Base-by-base conservation (phyloP, 2,888 invertebrate genomes). In the Melitaea athalia region DNA sequence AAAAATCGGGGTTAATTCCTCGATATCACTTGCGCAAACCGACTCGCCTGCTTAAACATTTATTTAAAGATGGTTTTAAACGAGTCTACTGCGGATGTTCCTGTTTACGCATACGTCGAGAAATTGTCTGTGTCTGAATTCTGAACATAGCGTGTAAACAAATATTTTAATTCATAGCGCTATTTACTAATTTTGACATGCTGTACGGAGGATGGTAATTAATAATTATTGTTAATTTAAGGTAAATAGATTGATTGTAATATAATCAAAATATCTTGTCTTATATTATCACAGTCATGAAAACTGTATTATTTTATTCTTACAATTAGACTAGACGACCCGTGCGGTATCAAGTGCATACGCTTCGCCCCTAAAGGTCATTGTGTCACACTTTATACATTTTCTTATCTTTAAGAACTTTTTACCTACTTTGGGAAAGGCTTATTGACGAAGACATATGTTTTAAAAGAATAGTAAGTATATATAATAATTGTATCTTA, bases 1-100 rank as follows among this genome's bases (percentile, higher is more conserved):
- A 84, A 85, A 87, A 86, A 91, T 83, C 79, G 83, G 82, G 91
- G 91, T 89, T 89, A 90, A 89, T 85, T 88, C 86, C 85, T 86
- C 81, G 75, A 86, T 87, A 86, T 85, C 85, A 82, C 78, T 84
- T 82, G 79, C 83, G 81, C 77, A 83, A 85, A 78, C 77, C 69
- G 75, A 78, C 75, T 76, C 64, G 68, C 75, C 77, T 76, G 74
- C 71, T 75, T 73, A 74, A 71, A 70, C 73, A 78, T 81, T 79
- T 82, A 81, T 83, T 83, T 84, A 84, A 61, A 82, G 80, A 81
- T 84, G 60, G 65, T 59, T 82, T 79, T 81, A 79, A 70, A 70
- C 61, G 62, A 63, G 62, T 45, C 42, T n/a, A 68, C 67, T 64
- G 63, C 74, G 74, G 75, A 76, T 69, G 71, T 64, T 59, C 53